Base-by-base conservation (phyloP, 2,113 vertebrate genomes). In the Nestor notabilis region DNA sequence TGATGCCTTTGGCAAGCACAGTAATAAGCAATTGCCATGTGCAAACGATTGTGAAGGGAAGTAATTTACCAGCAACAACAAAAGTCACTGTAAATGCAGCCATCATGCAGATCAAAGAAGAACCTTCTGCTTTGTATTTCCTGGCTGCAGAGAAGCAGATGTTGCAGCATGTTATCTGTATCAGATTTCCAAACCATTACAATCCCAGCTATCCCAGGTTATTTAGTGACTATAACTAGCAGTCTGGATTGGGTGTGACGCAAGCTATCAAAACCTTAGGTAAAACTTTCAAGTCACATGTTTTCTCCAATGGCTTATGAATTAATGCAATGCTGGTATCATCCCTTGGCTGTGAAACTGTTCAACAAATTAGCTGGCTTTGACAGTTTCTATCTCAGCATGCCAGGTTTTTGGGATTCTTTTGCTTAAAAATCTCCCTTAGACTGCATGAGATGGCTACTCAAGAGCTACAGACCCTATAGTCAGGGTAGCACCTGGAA, bases 81-180 rank as follows among this genome's bases (percentile, higher is more conserved):
- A 39, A n/a, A 83, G n/a, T 63, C 68, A 47, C 37, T 20, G 28
- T 53, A 93, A 87, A 58, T 39, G 35, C 68, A 96, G 60, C 27
- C 68, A 55, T 31, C 10, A 3, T 14, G 46, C 46, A 77, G 71
- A 71, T 92, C 21, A 39, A 94, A 86, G 41, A 39, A 55, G 46
- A 86, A 37, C 13, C 66, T 82, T 91, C 70, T 87, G 66, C 90
- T 88, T 33, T 39, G 31, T 33, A 28, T 80, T 94, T 95, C 68
- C 68, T 68, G 46, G 33, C 64, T 88, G 68, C 13, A 60, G 75
- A 61, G 29, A 80, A 89, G 39, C 70, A 93, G 90, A 68, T 70
- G 53, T 64, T 88, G 47, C 49, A 83, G 74, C 37, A 90, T 92
- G 82, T 74, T 29, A 63, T 49, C 49, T 25, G 0, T 5, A 46